Base-by-base conservation (phyloP, 2,797 vertebrate species). In the Enteromius paludinosus region DNA sequence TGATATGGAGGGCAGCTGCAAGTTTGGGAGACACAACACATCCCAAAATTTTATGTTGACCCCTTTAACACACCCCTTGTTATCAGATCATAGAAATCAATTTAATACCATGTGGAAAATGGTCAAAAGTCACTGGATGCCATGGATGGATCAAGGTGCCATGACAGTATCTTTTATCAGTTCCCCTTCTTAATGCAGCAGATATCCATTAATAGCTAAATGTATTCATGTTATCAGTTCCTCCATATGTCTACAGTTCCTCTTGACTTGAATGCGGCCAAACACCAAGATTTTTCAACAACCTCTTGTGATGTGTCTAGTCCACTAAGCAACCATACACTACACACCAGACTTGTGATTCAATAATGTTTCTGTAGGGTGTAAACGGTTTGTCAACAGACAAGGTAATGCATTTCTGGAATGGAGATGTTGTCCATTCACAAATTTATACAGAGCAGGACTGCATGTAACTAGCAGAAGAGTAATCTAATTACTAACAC, bases 241-340 rank as follows among this genome's bases (percentile, higher is more conserved):
- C 49, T 73, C 30, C 7, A 15, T 23, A n/a, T 73, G 5, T 73
- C n/a, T 38, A 38, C 12, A 38, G 33, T 56, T 74, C 1, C 11
- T n/a, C 20, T 73, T 52, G 5, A 49, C 45, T 20, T 52, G 5
- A n/a, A 35, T 52, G 11, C 4, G 1, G 2, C 20, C 3, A 23
- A 38, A 56, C 49, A 5, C 17, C 28, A 33, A 33, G 28, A 11
- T 18, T 52, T 49, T 56, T 73, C 0, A 7, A 38, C 4, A 56
- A 17, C n/a, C 52, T 17, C 4, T 41, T 56, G 28, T 41, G 23
- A 28, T 61, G n/a, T 41, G 38, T 74, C 3, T 62, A 30, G 25
- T 77, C 28, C 61, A 78, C 2, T 38, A 66, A 54, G 76, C 62
- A 68, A 41, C n/a, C 30, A 25, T 68, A 78, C 43, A 66, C 18